These are phyloP conservation scores for Bubo bubo DNA, from an alignment of 2,113 vertebrate species.

Conservation along the genomic window DNA sequence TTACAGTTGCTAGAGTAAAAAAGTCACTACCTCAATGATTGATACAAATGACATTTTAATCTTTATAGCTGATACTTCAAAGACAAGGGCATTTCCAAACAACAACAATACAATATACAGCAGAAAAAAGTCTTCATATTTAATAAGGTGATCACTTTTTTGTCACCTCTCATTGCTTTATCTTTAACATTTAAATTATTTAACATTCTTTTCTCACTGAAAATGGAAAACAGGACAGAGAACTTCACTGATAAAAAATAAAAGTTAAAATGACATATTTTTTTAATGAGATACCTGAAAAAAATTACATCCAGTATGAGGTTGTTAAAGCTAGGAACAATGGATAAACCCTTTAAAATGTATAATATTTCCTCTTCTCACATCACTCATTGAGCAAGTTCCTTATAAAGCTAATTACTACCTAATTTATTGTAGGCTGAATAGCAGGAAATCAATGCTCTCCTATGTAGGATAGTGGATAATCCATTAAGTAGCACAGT, in stretches of 20 bases:
- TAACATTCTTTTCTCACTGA: background rate
- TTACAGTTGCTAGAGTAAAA: background rate
- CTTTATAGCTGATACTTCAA: background rate
- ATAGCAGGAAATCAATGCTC: background rate
- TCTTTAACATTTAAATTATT: background rate
- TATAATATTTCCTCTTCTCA: background rate
- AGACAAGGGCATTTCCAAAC: background rate
- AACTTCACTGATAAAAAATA: background rate
- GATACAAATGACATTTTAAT: background rate
- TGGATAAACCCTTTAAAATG: background rate
- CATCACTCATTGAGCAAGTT: background rate
- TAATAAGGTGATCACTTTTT: background rate
- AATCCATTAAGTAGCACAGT: constrained; percentile 4
- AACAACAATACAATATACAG: background rate
- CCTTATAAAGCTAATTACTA: background rate
- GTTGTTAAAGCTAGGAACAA: background rate
- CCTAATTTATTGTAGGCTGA: background rate
- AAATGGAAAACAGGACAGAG: background rate
- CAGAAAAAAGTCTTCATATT: background rate
- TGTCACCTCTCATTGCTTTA: background rate
- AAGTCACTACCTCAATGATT: background rate
- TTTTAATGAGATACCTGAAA: background rate
- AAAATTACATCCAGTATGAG: background rate
- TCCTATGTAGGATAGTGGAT: background rate
- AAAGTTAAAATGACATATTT: background rate